Base-by-base conservation (phyloP, 2,113 vertebrate genomes). In the Saguinus midas region DNA sequence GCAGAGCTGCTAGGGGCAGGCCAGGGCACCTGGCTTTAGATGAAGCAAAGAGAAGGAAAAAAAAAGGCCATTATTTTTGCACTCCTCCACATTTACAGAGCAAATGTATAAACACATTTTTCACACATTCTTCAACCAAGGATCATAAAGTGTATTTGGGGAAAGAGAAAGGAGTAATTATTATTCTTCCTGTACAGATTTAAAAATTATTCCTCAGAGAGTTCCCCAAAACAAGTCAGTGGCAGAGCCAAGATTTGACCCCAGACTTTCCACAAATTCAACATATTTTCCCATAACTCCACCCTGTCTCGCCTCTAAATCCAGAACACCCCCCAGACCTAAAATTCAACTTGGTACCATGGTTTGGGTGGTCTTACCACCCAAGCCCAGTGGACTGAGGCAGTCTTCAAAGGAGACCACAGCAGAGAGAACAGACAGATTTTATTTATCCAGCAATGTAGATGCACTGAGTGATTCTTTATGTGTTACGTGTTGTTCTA, bases 401-500 rank as follows among this genome's bases (percentile, higher is more conserved):
- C 32, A 68, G 6, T 52, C 48, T 75, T 37, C 40, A 35, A 21
- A 80, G 55, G 12, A 40, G 9, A n/a, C 14, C 18, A 29, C 20
- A 6, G 3, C 3, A 16, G 25, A 0, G 45, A 55, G 10, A 21
- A 72, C 0, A 35, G 27, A n/a, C 37, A 9, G 76, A 27, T 12
- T 64, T 64, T 82, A 35, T 17, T 81, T 25, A 70, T 21, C 40
- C 55, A 76, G 17, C 43, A 68, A 37, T 5, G 35, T 37, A 48
- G 21, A 12, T 37, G n/a, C 4, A 45, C 5, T 18, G 43, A 40
- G 45, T 7, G 27, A 16, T 20, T 37, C 11, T 52, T 14, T 20
- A 57, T 0, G 6, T 8, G 25, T 21, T 21, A 43, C 17, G 32
- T 1, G 0, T 0, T 10, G 5, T 17, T 40, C 68, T 2, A 4